Evolutionary conservation across 2,888 invertebrate species (phyloP).

Genomic region (Azorinus chamasolen): DNA sequence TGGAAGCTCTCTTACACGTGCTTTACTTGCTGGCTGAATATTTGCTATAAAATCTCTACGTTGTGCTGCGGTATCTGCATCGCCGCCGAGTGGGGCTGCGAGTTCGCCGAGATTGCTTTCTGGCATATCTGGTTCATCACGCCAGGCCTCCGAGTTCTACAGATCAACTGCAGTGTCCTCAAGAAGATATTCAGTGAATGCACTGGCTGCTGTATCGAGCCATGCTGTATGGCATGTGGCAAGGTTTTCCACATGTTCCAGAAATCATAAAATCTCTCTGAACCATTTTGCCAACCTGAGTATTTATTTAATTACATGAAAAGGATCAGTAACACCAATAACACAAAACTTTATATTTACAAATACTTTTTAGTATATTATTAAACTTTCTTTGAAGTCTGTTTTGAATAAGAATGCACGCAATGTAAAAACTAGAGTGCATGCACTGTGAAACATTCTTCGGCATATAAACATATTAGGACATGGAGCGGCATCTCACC

Average conservation of each 20-base stretch:
- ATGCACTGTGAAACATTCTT: too few species aligned
- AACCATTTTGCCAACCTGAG: too few species aligned
- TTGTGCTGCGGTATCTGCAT: conserved; percentile 89
- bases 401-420: too few species aligned
- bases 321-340: too few species aligned
- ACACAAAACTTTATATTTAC: too few species aligned
- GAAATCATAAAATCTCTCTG: conserved; percentile 26
- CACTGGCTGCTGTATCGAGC: conserved; percentile 87
- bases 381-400: too few species aligned
- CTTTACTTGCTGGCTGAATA: conserved; percentile 90
- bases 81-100: conserved; percentile 88
- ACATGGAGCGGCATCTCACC: too few species aligned
- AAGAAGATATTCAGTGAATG: conserved; percentile 85
- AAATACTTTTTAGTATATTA: too few species aligned
- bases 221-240: conserved; percentile 73
- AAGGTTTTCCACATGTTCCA: conserved; percentile 68
- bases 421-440: too few species aligned
- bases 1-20: conserved; percentile 90
- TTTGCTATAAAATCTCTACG: conserved; percentile 90
- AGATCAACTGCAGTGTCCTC: conserved; percentile 87
- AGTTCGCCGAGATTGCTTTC: conserved; percentile 87
- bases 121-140: conserved; percentile 91
- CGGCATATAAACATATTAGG: too few species aligned
- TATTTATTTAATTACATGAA: too few species aligned
- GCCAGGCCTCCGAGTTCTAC: conserved; percentile 90